These are phyloP conservation scores for Scaptomyza graminum DNA, from an alignment of 1,140 invertebrate genomes.

Conservation along the genomic window DNA sequence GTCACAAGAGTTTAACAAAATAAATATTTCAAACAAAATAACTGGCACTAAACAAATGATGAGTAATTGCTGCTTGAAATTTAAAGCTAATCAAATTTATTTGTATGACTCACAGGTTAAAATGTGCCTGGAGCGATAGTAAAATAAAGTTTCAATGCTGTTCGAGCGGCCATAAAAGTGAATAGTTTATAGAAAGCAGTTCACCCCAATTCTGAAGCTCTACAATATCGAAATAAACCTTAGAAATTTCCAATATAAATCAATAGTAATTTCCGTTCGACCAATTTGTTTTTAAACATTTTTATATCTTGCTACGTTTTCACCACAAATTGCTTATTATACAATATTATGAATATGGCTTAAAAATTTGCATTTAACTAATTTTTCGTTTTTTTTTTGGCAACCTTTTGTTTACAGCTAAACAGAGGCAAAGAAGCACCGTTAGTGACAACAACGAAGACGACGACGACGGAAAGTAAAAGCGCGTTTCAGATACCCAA, in stretches of 20 bases:
- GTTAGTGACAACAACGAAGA: slow-evolving; percentile 48
- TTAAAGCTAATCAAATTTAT: slow-evolving; percentile 15
- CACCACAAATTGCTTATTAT: slow-evolving; percentile 42
- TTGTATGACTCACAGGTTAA: slow-evolving; percentile 4
- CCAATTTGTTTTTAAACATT: slow-evolving; percentile 13
- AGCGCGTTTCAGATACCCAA: slow-evolving; percentile 48
- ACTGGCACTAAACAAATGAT: not conserved
- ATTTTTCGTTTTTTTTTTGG: slow-evolving; percentile 17
- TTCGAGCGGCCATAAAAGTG: not conserved
- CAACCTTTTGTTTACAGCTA: slow-evolving; percentile 36
- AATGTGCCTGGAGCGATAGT: not conserved
- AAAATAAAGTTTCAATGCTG: slow-evolving; percentile 16
- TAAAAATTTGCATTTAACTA: slow-evolving; percentile 32
- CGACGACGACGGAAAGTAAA: slow-evolving; percentile 71
- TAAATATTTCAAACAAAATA: slow-evolving; percentile 3
- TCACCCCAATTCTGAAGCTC: slow-evolving; percentile 16
- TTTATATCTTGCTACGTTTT: slow-evolving; percentile 12
- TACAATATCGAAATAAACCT: not conserved
- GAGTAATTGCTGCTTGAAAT: slow-evolving; percentile 15
- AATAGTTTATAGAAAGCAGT: slow-evolving; percentile 40
- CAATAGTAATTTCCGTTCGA: slow-evolving; percentile 11
- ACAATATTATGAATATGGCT: slow-evolving; percentile 39
- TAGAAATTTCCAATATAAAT: slow-evolving; percentile 7
- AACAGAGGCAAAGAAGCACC: slow-evolving; percentile 46
- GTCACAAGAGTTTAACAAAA: slow-evolving; percentile 17